Percentiles rank a stretch among this genome's conserved stretches.
phyloP scores from a whole-genome alignment of 1,140 invertebrate genomes.

The Tyrophagus putrescentiae region DNA sequence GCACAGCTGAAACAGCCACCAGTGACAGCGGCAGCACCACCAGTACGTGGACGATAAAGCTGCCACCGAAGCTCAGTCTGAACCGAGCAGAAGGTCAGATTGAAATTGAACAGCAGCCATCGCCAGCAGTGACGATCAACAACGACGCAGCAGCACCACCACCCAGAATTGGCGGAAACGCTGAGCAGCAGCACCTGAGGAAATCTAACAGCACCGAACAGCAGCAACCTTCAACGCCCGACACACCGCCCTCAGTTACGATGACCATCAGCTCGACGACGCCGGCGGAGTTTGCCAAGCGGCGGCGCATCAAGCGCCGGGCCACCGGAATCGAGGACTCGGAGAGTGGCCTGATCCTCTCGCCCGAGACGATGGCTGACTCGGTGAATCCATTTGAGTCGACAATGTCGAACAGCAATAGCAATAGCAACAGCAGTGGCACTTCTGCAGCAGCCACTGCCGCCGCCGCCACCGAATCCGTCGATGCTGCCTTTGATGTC shows the following conservation, averaged over 20 bases:
- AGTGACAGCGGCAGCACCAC: no score
- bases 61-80: background rate
- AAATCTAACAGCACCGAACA: background rate
- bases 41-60: constrained; percentile 11
- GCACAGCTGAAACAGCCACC: no score
- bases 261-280: background rate
- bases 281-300: background rate
- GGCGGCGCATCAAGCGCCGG: constrained; percentile 11
- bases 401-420: background rate
- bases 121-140: no score
- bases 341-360: background rate
- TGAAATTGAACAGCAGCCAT: background rate
- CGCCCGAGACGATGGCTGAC: background rate
- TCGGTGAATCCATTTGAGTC: constrained; percentile 12
- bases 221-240: background rate
- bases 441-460: background rate
- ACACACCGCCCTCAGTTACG: background rate
- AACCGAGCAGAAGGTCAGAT: background rate
- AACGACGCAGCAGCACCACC: no score
- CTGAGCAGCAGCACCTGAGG: no score
- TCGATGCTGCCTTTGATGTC: constrained; percentile 2
- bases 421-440: background rate
- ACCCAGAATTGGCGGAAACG: no score
- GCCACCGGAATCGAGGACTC: constrained; percentile 15
- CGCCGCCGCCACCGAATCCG: background rate